These are phyloP conservation scores for Pemphigus obesinymphae DNA, from an alignment of 1,140 invertebrate genomes.

Conservation along the genomic window DNA sequence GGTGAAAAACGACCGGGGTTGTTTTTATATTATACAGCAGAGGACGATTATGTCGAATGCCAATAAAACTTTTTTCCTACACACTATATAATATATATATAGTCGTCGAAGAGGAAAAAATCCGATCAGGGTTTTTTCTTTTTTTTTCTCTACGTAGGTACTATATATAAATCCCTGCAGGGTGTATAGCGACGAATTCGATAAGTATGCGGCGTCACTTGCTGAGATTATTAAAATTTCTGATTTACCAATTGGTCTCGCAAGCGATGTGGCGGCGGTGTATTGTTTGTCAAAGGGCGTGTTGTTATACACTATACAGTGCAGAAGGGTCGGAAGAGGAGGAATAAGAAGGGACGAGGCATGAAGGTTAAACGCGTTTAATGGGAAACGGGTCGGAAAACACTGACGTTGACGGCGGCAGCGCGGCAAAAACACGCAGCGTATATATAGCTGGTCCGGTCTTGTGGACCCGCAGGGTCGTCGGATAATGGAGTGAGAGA, in stretches of 20 bases:
- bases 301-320: neutral
- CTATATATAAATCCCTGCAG: neutral
- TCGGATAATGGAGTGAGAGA: no score
- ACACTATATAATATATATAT: neutral
- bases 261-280: neutral
- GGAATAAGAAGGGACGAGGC: neutral
- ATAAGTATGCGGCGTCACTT: constrained; percentile 6
- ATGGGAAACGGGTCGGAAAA: constrained; percentile 24
- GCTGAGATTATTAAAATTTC: constrained; percentile 24
- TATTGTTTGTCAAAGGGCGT: constrained; percentile 1
- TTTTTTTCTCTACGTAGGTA: neutral
- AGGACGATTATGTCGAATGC: neutral
- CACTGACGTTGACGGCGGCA: neutral
- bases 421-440: neutral
- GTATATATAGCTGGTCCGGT: neutral
- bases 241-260: constrained; percentile 32
- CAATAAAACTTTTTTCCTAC: neutral
- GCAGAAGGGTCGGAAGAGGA: neutral
- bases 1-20: neutral
- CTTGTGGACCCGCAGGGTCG: neutral
- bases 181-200: neutral
- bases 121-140: neutral
- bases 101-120: neutral
- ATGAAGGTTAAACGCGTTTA: constrained; percentile 6
- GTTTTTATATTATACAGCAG: neutral